A percentile compares a stretch with the other conserved stretches of the same genome.
These are phyloP conservation scores for Salvelinus alpinus DNA, from an alignment of 2,113 vertebrate genomes.

Conservation along the genomic window DNA sequence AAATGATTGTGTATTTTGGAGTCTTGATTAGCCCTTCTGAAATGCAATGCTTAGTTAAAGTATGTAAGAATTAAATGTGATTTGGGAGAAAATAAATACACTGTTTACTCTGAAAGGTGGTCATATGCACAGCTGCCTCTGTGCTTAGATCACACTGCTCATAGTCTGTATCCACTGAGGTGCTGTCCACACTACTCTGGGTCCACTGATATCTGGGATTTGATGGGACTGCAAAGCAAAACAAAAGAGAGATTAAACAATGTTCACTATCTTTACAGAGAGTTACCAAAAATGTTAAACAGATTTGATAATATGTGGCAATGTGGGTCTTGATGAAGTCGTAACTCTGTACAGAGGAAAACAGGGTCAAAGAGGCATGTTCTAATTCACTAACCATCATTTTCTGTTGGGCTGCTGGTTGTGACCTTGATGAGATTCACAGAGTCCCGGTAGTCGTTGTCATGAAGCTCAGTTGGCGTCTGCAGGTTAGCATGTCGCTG, in stretches of 20 bases:
- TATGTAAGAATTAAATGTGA: not conserved
- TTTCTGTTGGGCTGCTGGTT: not conserved
- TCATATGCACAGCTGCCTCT: slow-evolving; percentile 49
- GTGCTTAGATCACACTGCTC: slow-evolving; percentile 53
- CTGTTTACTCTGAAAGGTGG: slow-evolving; percentile 72
- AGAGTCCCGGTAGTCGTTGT: slow-evolving; percentile 49
- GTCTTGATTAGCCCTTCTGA: no score
- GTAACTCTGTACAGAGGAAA: not conserved
- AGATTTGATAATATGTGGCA: not conserved
- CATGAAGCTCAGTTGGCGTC: not conserved
- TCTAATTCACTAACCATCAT: slow-evolving; percentile 43
- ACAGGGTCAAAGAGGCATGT: not conserved
- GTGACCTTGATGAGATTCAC: slow-evolving; percentile 59
- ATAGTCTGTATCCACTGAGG: slow-evolving; percentile 66
- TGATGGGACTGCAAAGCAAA: slow-evolving; percentile 40
- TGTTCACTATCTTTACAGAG: not conserved
- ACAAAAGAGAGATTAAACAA: slow-evolving; percentile 15
- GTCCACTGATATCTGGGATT: slow-evolving; percentile 46
- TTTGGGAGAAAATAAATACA: slow-evolving; percentile 23
- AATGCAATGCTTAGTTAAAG: not conserved
- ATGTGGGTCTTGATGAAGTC: not conserved
- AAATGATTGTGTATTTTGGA: no score
- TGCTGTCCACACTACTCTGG: slow-evolving; percentile 63
- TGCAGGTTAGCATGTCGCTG: slow-evolving; percentile 30
- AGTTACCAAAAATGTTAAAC: not conserved